These are phyloP conservation scores for Dicyrtomina minuta DNA, from an alignment of 2,888 invertebrate genomes.

Conservation along the genomic window DNA sequence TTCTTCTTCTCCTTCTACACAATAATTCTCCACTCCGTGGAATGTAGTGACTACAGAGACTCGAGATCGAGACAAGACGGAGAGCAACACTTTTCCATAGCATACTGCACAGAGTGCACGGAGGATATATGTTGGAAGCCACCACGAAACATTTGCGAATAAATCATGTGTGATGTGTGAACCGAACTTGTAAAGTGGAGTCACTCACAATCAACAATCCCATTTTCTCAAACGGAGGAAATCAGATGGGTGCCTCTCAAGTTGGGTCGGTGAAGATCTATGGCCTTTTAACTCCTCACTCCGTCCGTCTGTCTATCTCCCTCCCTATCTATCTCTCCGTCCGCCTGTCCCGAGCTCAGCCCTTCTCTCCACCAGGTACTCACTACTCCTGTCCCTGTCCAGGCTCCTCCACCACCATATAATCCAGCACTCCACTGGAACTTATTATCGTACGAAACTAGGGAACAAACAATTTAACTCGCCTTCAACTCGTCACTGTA, in stretches of 20 bases:
- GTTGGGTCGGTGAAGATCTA: slow-evolving; percentile 30
- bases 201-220: slow-evolving; percentile 29
- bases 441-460: too few species aligned
- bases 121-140: slow-evolving; percentile 4
- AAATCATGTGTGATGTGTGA: slow-evolving; percentile 31
- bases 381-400: slow-evolving; percentile 2
- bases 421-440: too few species aligned
- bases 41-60: background rate
- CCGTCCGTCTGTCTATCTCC: background rate
- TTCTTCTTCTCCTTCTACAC: background rate
- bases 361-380: too few species aligned
- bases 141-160: slow-evolving; percentile 29
- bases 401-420: too few species aligned
- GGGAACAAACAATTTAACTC: too few species aligned
- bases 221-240: slow-evolving; percentile 29
- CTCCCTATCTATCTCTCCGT: slow-evolving; percentile 16
- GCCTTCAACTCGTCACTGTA: too few species aligned
- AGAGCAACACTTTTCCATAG: background rate
- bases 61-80: background rate
- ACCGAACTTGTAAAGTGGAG: slow-evolving; percentile 28
- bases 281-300: slow-evolving; percentile 28
- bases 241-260: slow-evolving; percentile 31
- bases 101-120: too few species aligned
- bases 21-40: background rate
- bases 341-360: background rate